These are phyloP conservation scores for Grammomys surdaster DNA, from an alignment of 2,113 vertebrate species.

Conservation along the genomic window DNA sequence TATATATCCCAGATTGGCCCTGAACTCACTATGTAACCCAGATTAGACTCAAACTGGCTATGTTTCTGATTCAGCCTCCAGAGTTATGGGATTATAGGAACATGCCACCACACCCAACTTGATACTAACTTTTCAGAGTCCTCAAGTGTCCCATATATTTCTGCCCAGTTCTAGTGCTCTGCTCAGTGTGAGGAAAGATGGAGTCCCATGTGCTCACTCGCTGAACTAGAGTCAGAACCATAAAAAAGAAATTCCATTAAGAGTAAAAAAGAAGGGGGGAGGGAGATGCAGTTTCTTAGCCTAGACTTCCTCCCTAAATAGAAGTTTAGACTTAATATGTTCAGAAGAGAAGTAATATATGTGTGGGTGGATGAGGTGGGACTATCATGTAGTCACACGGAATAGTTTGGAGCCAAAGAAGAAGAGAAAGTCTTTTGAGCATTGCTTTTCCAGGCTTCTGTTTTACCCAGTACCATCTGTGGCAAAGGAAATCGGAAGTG, in stretches of 20 bases:
- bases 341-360: conserved; percentile 67
- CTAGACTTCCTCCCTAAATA: conserved; percentile 56
- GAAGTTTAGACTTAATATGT: conserved; percentile 67
- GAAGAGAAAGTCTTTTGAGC: conserved; percentile 76
- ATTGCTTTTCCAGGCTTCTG: conserved; percentile 79
- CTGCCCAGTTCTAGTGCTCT: background rate
- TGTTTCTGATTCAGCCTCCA: background rate
- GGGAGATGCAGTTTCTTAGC: conserved; percentile 35
- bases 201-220: background rate
- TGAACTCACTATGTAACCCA: background rate
- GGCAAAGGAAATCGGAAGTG: conserved; percentile 78
- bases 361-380: conserved; percentile 73
- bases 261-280: background rate
- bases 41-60: background rate
- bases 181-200: background rate
- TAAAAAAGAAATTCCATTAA: conserved; percentile 31
- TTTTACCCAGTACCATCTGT: conserved; percentile 83
- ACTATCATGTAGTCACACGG: conserved; percentile 72
- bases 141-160: background rate
- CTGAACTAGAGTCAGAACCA: background rate
- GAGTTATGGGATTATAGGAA: background rate
- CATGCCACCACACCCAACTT: background rate
- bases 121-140: background rate
- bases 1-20: background rate
- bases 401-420: conserved; percentile 78